Evolutionary conservation across 2,888 invertebrate genomes (phyloP).

Genomic region (Yponomeuta cagnagella): DNA sequence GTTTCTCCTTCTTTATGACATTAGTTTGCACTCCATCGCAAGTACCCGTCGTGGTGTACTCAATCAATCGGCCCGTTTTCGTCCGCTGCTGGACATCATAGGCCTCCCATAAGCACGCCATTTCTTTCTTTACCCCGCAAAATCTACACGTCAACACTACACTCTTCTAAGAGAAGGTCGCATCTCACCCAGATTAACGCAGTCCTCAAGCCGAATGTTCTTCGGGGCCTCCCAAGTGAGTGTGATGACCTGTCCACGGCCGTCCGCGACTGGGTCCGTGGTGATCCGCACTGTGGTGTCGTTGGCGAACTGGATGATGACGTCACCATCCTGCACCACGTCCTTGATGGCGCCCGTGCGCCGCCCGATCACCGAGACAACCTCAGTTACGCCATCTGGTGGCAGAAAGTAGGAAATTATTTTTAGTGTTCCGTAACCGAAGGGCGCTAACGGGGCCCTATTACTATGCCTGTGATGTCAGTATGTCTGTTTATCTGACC

Average conservation of each 20-base stretch:
- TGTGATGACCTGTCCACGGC: constrained; percentile 43
- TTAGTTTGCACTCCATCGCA: too few species aligned
- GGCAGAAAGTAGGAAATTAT: constrained; percentile 1
- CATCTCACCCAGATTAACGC: constrained; percentile 51
- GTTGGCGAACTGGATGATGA: constrained; percentile 50
- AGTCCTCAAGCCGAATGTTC: constrained; percentile 45
- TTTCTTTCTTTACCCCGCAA: too few species aligned
- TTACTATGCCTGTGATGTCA: background rate
- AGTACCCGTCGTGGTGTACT: too few species aligned
- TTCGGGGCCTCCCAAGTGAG: constrained; percentile 52
- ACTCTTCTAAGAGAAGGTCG: too few species aligned
- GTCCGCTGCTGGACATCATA: too few species aligned
- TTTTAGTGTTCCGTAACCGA: too few species aligned
- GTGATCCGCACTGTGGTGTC: constrained; percentile 49
- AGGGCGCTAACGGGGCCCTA: too few species aligned
- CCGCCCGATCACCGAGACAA: constrained; percentile 53
- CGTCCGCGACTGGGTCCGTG: constrained; percentile 37
- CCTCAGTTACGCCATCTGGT: constrained; percentile 42
- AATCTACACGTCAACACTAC: too few species aligned
- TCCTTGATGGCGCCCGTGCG: constrained; percentile 45
- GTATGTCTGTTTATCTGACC: too few species aligned
- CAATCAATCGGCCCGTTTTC: too few species aligned
- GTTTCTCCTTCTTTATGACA: too few species aligned
- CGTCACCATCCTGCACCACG: constrained; percentile 44
- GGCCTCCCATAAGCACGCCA: too few species aligned